Evolutionary conservation across 2,113 vertebrate species (phyloP), one percentile per base, ranked within the genome.

Genomic region (Sorex araneus): DNA sequence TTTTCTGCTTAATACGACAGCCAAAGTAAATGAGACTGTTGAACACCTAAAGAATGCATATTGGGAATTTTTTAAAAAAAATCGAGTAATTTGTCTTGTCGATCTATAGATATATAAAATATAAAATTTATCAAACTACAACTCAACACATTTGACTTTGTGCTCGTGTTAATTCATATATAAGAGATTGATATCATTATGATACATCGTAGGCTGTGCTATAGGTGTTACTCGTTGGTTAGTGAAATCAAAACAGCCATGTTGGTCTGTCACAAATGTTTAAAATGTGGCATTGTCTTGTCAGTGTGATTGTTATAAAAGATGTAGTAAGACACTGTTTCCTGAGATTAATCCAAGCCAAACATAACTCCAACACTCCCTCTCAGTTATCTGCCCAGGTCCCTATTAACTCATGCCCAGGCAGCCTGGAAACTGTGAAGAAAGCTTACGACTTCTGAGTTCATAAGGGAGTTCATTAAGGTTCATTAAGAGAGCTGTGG

Each of bases 11-110:
- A n/a, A 85, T 85, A 76, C 30, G 34, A 69, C 21, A 73, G 71
- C 45, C 80, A 96, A 63, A 93, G 63, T 90, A 84, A 95, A 81
- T 90, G 54, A 81, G 27, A 80, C 88, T 89, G 87, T 84, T 70
- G 66, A 91, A 84, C 32, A 86, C 30, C 25, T 90, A 92, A 66
- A 73, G 69, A 40, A 74, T 93, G 1, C 28, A 28, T 69, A 47
- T 89, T 91, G 89, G 63, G 47, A 93, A 8, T 34, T 21, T 76
- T 92, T 15, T 18, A 12, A 25, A 87, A 90, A 50, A 88, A 84
- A 60, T 88, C 69, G 60, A 85, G 47, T 64, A 94, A 74, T 85
- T 92, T 69, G 23, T 34, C n/a, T 36, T 71, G 23, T 90, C 88
- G 57, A 11, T 63, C 25, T 83, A 71, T 15, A 74, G 34, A 83